phyloP scores from a whole-genome alignment of 2,113 vertebrate species.

The Lampris incognitus region DNA sequence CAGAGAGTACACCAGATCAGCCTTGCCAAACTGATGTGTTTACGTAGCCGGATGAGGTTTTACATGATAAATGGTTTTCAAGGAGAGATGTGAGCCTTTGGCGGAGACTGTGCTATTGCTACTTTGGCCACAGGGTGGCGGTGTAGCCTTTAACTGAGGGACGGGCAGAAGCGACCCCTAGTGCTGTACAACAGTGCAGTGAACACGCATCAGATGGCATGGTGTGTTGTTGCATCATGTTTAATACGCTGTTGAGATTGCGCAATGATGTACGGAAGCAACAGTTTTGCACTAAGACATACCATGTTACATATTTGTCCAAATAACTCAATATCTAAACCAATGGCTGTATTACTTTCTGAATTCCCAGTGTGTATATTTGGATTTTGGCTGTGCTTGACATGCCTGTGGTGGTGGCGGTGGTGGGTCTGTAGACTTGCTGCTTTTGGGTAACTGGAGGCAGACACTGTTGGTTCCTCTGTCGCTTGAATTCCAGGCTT shows the following conservation, averaged over 20 bases:
- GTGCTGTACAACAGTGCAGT: constrained; percentile 21
- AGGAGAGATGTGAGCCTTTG: not conserved
- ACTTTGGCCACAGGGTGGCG: constrained; percentile 46
- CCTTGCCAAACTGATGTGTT: not conserved
- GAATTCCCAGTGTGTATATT: not conserved
- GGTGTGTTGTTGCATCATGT: constrained; percentile 43
- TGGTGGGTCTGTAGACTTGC: constrained; percentile 36
- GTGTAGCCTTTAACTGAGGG: constrained; percentile 11
- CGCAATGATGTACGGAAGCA: not conserved
- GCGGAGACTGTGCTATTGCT: not conserved
- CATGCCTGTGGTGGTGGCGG: constrained; percentile 34
- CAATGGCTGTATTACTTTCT: not conserved
- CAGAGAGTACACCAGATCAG: not conserved
- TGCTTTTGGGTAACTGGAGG: constrained; percentile 52
- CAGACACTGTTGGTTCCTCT: constrained; percentile 38
- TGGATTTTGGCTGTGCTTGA: not conserved
- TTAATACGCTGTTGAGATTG: constrained; percentile 4
- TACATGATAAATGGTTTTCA: not conserved
- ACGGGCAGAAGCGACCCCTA: not conserved
- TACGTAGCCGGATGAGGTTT: not conserved
- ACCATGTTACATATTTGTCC: not conserved
- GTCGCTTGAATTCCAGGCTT: constrained; percentile 46
- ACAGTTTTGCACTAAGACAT: not conserved
- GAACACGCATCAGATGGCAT: constrained; percentile 35
- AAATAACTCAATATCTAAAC: too few species aligned